These are phyloP conservation scores for Actinostola sp. DNA, from an alignment of 92 coral and sea anemone genomes.

Conservation along the genomic window DNA sequence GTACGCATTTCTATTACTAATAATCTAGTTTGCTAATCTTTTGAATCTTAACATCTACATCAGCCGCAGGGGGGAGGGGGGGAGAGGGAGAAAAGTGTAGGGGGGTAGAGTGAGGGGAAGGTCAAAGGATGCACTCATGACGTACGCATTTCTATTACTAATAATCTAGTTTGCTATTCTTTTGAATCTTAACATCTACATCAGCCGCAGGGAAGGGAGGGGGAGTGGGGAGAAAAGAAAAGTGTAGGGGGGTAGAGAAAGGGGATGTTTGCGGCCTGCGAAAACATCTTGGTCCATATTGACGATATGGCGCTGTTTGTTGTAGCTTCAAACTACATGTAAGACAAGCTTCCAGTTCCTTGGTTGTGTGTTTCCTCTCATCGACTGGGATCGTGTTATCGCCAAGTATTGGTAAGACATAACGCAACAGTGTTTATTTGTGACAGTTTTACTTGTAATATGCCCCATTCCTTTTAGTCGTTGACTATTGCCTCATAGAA, in stretches of 20 bases:
- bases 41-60: neutral
- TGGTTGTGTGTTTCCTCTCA: constrained; percentile 82
- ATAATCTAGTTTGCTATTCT: neutral
- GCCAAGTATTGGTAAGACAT: constrained; percentile 39
- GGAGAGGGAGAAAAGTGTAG: no score
- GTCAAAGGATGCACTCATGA: constrained; percentile 4
- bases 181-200: neutral
- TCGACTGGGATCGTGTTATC: constrained; percentile 80
- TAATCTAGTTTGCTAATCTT: no score
- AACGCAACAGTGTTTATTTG: no score
- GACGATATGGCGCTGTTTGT: no score
- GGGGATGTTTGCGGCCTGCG: no score
- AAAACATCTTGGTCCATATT: no score
- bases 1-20: constrained; percentile 10
- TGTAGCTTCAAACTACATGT: constrained; percentile 61
- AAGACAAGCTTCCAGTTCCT: constrained; percentile 79
- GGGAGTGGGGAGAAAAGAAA: no score
- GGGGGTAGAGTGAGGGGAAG: no score
- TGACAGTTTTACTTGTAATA: no score
- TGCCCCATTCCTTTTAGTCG: no score
- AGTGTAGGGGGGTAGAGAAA: no score
- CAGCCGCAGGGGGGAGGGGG: neutral
- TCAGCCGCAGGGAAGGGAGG: neutral
- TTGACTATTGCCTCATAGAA: no score
- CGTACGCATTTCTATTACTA: constrained; percentile 10